A percentile compares a stretch with the other conserved stretches of the same genome.
phyloP scores from a whole-genome alignment of 1,140 invertebrate genomes.

The Vollenhovia emeryi region DNA sequence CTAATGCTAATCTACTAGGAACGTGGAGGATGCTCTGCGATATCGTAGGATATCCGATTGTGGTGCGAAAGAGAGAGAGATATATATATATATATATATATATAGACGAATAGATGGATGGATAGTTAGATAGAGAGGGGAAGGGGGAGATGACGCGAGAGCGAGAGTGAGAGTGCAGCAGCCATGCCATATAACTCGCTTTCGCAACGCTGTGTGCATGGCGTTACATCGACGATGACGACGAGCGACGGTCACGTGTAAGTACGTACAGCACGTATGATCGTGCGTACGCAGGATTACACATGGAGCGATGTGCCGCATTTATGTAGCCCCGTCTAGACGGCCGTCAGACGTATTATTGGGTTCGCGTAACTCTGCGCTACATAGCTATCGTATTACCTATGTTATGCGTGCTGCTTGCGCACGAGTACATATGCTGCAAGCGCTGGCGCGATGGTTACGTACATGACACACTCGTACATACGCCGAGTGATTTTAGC shows the following conservation, averaged over 20 bases:
- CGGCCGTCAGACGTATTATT: constrained; percentile 83
- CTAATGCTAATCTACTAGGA: not conserved
- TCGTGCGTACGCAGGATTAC: constrained; percentile 65
- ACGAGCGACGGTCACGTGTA: constrained; percentile 50
- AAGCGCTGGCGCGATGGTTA: not conserved
- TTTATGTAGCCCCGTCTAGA: constrained; percentile 81
- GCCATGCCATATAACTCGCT: constrained; percentile 32
- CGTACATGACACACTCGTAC: not conserved
- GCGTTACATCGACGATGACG: constrained; percentile 40
- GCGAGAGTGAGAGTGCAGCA: constrained; percentile 43
- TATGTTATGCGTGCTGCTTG: constrained; percentile 44
- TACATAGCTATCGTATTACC: constrained; percentile 77
- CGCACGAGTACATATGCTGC: constrained; percentile 8
- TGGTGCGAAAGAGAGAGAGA: constrained; percentile 1
- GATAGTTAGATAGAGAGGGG: not conserved
- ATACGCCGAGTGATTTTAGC: constrained; percentile 57
- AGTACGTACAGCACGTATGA: constrained; percentile 13
- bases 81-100: too few species aligned
- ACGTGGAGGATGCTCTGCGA: not conserved
- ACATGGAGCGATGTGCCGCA: constrained; percentile 58
- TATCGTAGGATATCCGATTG: constrained; percentile 46
- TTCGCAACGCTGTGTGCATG: constrained; percentile 1
- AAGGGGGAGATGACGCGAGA: not conserved
- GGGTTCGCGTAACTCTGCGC: constrained; percentile 80
- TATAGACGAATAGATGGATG: too few species aligned